Evolutionary conservation across 1,140 invertebrate species (phyloP), one percentile per base, ranked within the genome.

Genomic region (Lanistes nyassanus): DNA sequence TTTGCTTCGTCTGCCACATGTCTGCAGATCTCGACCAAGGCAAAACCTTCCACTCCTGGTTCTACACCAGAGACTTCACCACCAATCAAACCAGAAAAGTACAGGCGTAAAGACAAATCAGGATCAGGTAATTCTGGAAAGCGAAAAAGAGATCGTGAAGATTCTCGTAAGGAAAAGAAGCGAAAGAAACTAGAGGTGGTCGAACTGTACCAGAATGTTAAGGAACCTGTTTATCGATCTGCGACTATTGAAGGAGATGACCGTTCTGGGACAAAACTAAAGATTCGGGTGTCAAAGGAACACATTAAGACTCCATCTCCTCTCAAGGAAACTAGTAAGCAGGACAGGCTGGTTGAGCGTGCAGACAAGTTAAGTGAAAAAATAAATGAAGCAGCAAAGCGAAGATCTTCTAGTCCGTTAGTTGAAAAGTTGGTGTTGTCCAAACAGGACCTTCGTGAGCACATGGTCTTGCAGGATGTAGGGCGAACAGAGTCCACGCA

Each of bases 131-230:
- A 83, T 76, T 78, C 83, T 53, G 80, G 78, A 13, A 86, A 86
- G 74, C 72, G 84, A 36, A 86, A 86, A 75, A 77, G 81, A 71
- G 81, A 83, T 9, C 85, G 85, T 73, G 80, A 85, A 39, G 84
- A 86, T 37, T 82, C 79, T 16, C 82, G 84, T 78, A 82, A 87
- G 71, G 82, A 84, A 67, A 80, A 79, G 55, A 84, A 84, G 66
- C 82, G 82, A 76, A 82, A 84, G 76, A 86, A 85, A 60, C 58
- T 79, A 66, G 74, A 82, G 16, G 80, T 81, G 69, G 56, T 76
- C n/a, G 68, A 79, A 42, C 73, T 79, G 31, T 75, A 75, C 29
- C 66, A 68, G 37, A 53, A 75, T 42, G 79, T 77, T 31, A 69
- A 81, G n/a, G 79, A 80, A 55, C 78, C 79, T 37, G 72, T 82